These are phyloP conservation scores for Caenorhabditis briggsae DNA, from an alignment of 1,140 invertebrate species.

Conservation along the genomic window DNA sequence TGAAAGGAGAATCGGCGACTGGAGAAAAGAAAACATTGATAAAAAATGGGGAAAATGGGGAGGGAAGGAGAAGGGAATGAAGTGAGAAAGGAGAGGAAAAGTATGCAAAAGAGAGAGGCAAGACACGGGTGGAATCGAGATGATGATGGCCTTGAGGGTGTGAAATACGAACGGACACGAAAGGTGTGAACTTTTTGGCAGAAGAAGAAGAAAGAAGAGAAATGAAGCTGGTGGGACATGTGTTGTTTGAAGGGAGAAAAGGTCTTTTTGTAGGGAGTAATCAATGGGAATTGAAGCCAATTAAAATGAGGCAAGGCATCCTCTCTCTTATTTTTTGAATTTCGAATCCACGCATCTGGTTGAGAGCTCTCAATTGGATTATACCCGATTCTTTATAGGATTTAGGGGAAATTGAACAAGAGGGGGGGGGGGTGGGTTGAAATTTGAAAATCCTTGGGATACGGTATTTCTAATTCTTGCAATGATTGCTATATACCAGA, in stretches of 20 bases:
- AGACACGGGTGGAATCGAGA: neutral
- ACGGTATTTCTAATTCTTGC: no score
- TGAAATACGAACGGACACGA: slow-evolving; percentile 9
- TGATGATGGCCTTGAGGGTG: slow-evolving; percentile 26
- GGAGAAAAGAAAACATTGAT: slow-evolving; percentile 53
- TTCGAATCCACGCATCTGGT: neutral
- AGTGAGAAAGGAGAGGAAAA: neutral
- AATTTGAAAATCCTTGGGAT: neutral
- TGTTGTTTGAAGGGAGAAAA: neutral
- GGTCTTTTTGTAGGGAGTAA: neutral
- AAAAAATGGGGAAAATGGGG: slow-evolving; percentile 19
- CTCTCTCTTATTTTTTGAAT: neutral
- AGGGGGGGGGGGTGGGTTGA: neutral
- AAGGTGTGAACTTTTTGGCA: neutral
- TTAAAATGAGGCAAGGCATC: neutral
- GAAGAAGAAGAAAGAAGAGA: neutral
- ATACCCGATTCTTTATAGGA: no score
- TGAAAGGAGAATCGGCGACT: neutral
- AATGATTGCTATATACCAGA: no score
- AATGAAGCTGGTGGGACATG: neutral
- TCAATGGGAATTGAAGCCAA: slow-evolving; percentile 45
- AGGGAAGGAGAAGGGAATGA: no score
- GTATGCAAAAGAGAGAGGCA: neutral
- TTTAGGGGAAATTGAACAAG: neutral
- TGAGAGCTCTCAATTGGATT: neutral